Conservation (phyloP, 2,113 vertebrate genomes). For the Tenebrosternarchus preto region DNA sequence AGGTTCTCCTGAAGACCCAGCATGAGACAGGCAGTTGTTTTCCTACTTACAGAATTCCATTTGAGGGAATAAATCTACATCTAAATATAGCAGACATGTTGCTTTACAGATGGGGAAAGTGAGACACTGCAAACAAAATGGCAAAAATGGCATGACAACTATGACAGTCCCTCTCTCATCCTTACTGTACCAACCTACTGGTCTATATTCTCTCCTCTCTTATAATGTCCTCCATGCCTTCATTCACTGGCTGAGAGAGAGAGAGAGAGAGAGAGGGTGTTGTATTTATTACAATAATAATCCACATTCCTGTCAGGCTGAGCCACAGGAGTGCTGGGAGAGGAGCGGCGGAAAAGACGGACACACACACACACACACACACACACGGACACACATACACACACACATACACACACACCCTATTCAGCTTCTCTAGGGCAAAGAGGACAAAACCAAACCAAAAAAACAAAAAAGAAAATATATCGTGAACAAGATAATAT, state of each 20-base stretch:
- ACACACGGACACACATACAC: no score
- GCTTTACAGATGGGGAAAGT: not conserved
- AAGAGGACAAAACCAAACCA: not conserved
- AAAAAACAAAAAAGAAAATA: no score
- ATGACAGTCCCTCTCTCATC: not conserved
- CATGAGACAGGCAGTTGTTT: not conserved
- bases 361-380: no score
- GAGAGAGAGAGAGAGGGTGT: no score
- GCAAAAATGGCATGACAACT: conserved; percentile 19
- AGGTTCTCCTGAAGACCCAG: not conserved
- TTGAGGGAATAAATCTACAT: not conserved
- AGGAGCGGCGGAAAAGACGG: not conserved
- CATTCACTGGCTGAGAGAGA: no score
- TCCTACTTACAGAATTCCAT: not conserved
- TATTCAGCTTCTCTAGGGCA: conserved; percentile 2
- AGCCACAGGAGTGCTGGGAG: conserved; percentile 56
- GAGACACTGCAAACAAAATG: conserved; percentile 35
- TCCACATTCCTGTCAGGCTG: conserved; percentile 75
- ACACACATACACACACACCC: conserved; percentile 6
- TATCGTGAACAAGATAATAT: no score
- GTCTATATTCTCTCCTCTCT: not conserved
- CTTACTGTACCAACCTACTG: not conserved
- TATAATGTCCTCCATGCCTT: conserved; percentile 16
- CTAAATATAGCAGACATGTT: not conserved
- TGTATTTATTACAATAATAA: conserved; percentile 73